phyloP scores from a whole-genome alignment of 2,113 vertebrate genomes.

The Sphyrna mokarran region DNA sequence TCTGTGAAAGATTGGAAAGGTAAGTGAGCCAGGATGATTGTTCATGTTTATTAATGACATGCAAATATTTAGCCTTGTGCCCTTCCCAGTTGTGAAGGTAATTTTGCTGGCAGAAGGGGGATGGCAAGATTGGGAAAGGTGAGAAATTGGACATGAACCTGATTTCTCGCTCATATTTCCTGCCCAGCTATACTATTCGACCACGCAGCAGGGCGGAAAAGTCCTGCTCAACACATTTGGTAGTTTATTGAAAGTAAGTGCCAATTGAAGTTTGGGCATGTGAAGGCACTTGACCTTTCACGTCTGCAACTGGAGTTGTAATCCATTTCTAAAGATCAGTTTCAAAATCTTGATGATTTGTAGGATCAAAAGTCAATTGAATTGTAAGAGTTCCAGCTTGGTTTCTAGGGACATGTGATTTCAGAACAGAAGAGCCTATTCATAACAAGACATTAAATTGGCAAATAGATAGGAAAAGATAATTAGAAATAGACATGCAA shows the following conservation, averaged over 20 bases:
- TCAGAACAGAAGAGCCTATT: neutral
- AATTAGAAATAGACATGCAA: neutral
- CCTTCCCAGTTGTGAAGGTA: no score
- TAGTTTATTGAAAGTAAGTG: neutral
- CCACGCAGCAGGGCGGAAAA: no score
- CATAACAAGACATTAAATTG: neutral
- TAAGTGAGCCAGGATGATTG: no score
- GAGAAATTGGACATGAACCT: no score
- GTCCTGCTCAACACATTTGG: neutral
- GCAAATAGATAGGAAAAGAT: neutral
- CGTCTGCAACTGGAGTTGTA: neutral
- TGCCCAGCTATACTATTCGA: no score
- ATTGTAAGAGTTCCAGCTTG: neutral
- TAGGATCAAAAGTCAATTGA: neutral
- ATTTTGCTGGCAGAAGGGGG: no score
- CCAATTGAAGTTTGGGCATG: neutral
- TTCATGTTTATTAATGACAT: no score
- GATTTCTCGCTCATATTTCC: no score
- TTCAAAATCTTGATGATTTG: neutral
- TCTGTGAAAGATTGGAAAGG: no score
- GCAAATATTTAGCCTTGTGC: no score
- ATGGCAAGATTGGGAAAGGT: no score
- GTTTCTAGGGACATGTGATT: neutral
- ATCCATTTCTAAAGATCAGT: neutral
- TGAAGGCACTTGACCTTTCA: neutral